These are phyloP conservation scores for Dolichopus griseipennis DNA, from an alignment of 2,888 invertebrate species.

Conservation along the genomic window DNA sequence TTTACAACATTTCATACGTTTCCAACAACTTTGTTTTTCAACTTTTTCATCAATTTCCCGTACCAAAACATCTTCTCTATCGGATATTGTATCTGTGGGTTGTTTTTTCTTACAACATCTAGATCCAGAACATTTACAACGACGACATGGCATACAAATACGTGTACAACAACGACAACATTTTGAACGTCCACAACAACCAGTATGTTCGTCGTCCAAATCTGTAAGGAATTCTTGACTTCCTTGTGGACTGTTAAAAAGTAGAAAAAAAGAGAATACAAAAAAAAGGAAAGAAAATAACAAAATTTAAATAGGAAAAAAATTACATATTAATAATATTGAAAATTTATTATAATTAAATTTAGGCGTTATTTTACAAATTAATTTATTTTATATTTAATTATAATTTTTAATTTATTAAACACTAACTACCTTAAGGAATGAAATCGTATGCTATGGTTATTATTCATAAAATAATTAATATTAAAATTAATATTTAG, in stretches of 20 bases:
- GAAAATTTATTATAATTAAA: background rate
- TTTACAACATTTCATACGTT: conserved; percentile 40
- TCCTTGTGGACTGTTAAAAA: conserved; percentile 27
- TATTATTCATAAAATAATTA: background rate
- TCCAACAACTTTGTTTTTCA: conserved; percentile 35
- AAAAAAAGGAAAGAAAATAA: conserved; percentile 14
- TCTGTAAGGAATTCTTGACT: conserved; percentile 38
- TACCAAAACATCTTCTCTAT: conserved; percentile 31
- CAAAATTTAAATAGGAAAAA: conserved; percentile 9
- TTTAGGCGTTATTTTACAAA: background rate
- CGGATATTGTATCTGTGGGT: conserved; percentile 24
- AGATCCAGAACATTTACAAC: conserved; percentile 31
- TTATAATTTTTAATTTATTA: background rate
- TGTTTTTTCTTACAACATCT: conserved; percentile 34
- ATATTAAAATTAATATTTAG: background rate
- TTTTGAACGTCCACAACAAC: conserved; percentile 35
- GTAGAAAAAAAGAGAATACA: conserved; percentile 11
- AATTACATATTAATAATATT: background rate
- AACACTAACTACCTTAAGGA: background rate
- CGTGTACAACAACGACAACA: conserved; percentile 27
- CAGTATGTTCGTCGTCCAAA: conserved; percentile 20
- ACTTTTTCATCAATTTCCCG: conserved; percentile 34
- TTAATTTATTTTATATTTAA: background rate
- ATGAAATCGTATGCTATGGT: background rate
- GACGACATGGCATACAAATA: conserved; percentile 40